Base-by-base conservation (phyloP, 2,113 vertebrate species). In the Verasper variegatus region DNA sequence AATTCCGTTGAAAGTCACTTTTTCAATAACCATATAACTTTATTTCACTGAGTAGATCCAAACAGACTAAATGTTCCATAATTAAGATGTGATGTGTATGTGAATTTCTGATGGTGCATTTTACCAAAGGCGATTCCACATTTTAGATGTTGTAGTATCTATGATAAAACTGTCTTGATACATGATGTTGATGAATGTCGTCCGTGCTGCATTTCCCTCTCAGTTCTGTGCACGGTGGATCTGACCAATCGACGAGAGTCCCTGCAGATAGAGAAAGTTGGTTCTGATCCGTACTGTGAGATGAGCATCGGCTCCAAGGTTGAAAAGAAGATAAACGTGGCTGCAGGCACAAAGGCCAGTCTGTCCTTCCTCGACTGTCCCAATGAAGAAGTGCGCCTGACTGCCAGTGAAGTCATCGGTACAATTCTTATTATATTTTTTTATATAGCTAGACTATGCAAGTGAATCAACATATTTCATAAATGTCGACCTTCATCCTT, bases 321-420 rank as follows among this genome's bases (percentile, higher is more conserved):
- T 0, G 76, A 92, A 68, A 42, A 93, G 1, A 91, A 86, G 55
- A 67, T 97, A 65, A 94, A 85, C 0, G 81, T 99, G 51, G 66
- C 47, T 0, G 82, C 94, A 0, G 96, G 96, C 1, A 71, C 81
- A 0, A 80, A 69, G 21, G 89, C 95, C 83, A 86, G 10, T 13
- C 85, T 99, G 51, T 95, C 95, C 51, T 98, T 99, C 84, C 93
- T 97, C 0, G 98, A 98, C 81, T 95, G 95, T 45, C 86, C 95
- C 17, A 83, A 93, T 31, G 93, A 95, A 0, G 95, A 89, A 1
- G 68, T 98, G 27, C 90, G 89, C 57, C 78, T 97, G 71, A 96
- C 92, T 0, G 95, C 92, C 1, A 95, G 93, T 68, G 86, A 96
- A 89, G 61, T 83, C 52, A 88, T 93, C 2, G 86, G 93, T 94